Evolutionary conservation across 1,140 invertebrate genomes (phyloP).

Genomic region (Drosophila nigrodunni): DNA sequence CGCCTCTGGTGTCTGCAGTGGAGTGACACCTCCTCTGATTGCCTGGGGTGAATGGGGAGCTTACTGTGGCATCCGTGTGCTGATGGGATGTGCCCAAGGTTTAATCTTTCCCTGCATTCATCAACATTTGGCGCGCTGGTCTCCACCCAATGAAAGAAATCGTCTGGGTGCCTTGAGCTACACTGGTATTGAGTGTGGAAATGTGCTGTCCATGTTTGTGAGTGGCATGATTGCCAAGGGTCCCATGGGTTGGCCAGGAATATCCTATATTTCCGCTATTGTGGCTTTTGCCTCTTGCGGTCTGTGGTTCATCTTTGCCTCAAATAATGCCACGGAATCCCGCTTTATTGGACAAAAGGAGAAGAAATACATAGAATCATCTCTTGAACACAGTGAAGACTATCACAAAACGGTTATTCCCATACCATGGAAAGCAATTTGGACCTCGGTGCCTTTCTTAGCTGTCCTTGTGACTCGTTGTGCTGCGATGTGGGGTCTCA

Average conservation of each 20-base stretch:
- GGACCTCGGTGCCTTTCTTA: constrained; percentile 92
- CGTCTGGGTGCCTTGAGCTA: constrained; percentile 87
- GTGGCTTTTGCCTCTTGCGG: constrained; percentile 87
- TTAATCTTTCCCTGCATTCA: constrained; percentile 92
- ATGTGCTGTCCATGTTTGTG: constrained; percentile 89
- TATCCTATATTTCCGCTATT: constrained; percentile 91
- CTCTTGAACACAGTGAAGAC: constrained; percentile 61
- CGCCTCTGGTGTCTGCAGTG: constrained; percentile 76
- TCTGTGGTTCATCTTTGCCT: constrained; percentile 87
- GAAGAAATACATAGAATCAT: constrained; percentile 87
- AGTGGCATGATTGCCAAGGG: constrained; percentile 89
- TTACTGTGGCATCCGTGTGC: constrained; percentile 87
- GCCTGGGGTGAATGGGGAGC: constrained; percentile 86
- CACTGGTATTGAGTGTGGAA: constrained; percentile 90
- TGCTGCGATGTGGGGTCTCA: constrained; percentile 96
- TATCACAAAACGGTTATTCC: constrained; percentile 65
- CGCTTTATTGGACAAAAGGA: constrained; percentile 87
- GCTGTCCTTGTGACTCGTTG: constrained; percentile 93
- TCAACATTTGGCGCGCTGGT: constrained; percentile 84
- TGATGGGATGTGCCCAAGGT: constrained; percentile 92
- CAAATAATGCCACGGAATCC: constrained; percentile 88
- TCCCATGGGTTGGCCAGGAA: constrained; percentile 89
- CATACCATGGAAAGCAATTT: constrained; percentile 90
- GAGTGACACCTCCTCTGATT: constrained; percentile 82
- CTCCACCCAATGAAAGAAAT: constrained; percentile 87